Evolutionary conservation across 2,797 vertebrate genomes (phyloP), one percentile per base, ranked within the genome.

Genomic region (Dendrocincla tyrannina): DNA sequence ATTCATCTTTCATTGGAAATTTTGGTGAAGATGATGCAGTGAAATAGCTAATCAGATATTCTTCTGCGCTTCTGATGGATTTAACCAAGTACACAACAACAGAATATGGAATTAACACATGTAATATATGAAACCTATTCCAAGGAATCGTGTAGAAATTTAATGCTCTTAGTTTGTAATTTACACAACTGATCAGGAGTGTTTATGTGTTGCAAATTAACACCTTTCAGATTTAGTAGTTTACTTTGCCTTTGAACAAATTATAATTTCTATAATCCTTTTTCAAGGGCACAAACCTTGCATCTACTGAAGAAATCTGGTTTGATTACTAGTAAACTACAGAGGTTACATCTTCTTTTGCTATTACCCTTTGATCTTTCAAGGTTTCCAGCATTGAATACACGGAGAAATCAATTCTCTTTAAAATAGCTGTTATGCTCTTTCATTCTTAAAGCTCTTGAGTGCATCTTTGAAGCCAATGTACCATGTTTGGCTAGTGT

Each of bases 351-450:
- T 73, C 85, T 95, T 85, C 60, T 91, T 86, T 92, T 93, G 32
- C 80, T 85, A 25, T 67, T 88, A 56, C n/a, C 42, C 28, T 96
- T 85, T 92, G 88, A 90, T 97, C 96, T 95, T 66, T 93, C 83
- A 93, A 77, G 41, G 78, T 94, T 96, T 92, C 27, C 78, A 84
- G 39, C 88, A 93, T 74, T 1, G 13, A 85, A 95, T 70, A 55
- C 82, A 58, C 23, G 23, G 14, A 94, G 60, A 92, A 95, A 97
- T 91, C 53, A 94, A 92, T 97, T 96, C 24, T 89, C 8, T 95
- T 95, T 94, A 82, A 95, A 90, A 92, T 23, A 77, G 35, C 50
- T 90, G 47, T 90, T 89, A 63, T 0, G 0, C 46, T 78, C 50
- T 81, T 88, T 93, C 42, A 63, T 77, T 94, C 41, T 84, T 89